These are phyloP conservation scores for Aphaenogaster floridana DNA, from an alignment of 1,140 invertebrate genomes.

Conservation along the genomic window DNA sequence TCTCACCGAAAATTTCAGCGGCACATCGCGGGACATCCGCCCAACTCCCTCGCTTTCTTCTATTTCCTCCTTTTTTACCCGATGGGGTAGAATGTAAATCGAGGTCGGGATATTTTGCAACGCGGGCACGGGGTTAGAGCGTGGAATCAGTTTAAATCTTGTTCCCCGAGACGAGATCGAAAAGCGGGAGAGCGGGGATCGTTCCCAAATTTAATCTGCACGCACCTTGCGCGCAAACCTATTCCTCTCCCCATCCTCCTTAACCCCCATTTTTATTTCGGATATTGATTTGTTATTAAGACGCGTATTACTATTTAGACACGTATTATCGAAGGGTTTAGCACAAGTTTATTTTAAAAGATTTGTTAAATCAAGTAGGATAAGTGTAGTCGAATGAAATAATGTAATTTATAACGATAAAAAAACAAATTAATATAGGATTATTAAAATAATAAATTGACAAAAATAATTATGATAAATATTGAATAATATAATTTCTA, in stretches of 20 bases:
- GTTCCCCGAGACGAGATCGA: constrained; percentile 56
- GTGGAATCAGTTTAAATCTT: constrained; percentile 64
- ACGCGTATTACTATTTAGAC: background rate
- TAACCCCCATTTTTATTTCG: constrained; percentile 37
- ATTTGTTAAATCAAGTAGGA: background rate
- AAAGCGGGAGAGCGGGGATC: constrained; percentile 46
- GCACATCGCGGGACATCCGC: constrained; percentile 23
- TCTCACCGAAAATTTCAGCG: constrained; percentile 32
- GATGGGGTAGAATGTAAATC: constrained; percentile 50
- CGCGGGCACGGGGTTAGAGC: constrained; percentile 60
- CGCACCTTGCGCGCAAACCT: constrained; percentile 41
- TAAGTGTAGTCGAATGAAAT: background rate
- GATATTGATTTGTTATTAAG: constrained; percentile 11
- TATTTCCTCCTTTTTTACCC: constrained; percentile 46
- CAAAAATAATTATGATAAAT: background rate
- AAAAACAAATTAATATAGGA: background rate
- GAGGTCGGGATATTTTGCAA: constrained; percentile 64
- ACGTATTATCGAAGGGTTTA: background rate
- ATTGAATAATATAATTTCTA: background rate
- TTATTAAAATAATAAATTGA: background rate
- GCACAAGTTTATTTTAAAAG: background rate
- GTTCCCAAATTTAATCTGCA: constrained; percentile 61
- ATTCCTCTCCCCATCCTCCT: constrained; percentile 18
- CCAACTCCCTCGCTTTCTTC: constrained; percentile 22
- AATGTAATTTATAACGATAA: background rate